These are phyloP conservation scores for Coendou prehensilis DNA, from an alignment of 2,797 vertebrate genomes.

Conservation along the genomic window DNA sequence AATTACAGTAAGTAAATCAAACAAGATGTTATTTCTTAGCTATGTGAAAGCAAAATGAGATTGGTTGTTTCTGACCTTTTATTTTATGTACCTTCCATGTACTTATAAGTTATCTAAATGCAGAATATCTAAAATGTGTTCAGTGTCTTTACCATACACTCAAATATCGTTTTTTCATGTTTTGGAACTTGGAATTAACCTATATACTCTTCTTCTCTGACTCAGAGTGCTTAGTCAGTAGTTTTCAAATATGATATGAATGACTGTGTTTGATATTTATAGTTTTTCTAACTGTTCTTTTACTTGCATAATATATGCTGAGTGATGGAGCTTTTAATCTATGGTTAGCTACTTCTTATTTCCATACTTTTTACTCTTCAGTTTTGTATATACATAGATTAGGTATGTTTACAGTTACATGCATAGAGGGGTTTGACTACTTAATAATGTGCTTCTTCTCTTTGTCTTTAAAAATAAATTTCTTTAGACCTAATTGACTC, in stretches of 20 bases:
- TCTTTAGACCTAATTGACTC: background rate
- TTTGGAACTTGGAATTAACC: background rate
- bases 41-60: background rate
- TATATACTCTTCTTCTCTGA: background rate
- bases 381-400: background rate
- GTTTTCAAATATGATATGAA: background rate
- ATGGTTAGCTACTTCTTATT: background rate
- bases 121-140: background rate
- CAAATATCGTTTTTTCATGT: background rate
- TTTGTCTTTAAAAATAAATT: constrained; percentile 5
- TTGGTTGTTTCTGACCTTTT: background rate
- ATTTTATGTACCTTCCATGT: background rate
- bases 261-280: background rate
- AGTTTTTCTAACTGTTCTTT: background rate
- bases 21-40: background rate
- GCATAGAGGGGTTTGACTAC: background rate
- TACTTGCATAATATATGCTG: background rate
- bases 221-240: background rate
- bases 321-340: background rate
- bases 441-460: background rate
- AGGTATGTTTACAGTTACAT: background rate
- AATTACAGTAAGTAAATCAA: constrained; percentile 32
- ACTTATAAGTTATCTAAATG: background rate
- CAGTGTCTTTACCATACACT: background rate
- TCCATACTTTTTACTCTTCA: background rate